phyloP scores from a whole-genome alignment of 2,797 vertebrate species.

The Numenius phaeopus region DNA sequence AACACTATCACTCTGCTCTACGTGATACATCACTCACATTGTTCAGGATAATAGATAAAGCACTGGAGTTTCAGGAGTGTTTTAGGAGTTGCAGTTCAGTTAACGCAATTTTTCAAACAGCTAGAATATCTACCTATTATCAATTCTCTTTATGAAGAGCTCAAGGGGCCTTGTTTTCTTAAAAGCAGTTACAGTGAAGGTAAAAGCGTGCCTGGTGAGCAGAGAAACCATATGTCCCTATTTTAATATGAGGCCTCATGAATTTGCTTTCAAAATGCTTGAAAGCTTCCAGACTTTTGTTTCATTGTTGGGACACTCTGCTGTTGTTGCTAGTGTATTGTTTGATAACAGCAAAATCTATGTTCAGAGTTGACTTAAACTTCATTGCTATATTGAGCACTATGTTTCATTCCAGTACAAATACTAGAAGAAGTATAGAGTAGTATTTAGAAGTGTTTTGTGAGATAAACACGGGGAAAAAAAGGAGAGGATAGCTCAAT shows the following conservation, averaged over 20 bases:
- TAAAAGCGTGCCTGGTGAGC: neutral
- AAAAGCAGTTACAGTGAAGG: neutral
- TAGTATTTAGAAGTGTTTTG: neutral
- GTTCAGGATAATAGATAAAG: neutral
- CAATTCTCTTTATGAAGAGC: neutral
- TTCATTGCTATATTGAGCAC: neutral
- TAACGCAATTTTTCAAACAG: neutral
- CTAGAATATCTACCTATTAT: neutral
- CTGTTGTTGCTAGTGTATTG: neutral
- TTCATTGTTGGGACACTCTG: neutral
- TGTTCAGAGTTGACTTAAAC: neutral
- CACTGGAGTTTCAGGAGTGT: neutral
- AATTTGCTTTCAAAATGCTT: constrained; percentile 5
- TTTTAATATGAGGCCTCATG: neutral
- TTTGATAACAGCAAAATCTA: neutral
- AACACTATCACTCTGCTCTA: constrained; percentile 4
- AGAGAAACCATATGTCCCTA: neutral
- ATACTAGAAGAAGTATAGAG: neutral
- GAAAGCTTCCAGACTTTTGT: constrained; percentile 13
- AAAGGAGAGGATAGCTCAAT: neutral
- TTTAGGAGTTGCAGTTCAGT: neutral
- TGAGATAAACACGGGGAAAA: neutral
- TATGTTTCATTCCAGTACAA: neutral
- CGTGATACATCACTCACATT: neutral
- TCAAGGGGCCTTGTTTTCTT: neutral